These are phyloP conservation scores for Actias luna DNA, from an alignment of 2,888 invertebrate genomes.

Conservation along the genomic window DNA sequence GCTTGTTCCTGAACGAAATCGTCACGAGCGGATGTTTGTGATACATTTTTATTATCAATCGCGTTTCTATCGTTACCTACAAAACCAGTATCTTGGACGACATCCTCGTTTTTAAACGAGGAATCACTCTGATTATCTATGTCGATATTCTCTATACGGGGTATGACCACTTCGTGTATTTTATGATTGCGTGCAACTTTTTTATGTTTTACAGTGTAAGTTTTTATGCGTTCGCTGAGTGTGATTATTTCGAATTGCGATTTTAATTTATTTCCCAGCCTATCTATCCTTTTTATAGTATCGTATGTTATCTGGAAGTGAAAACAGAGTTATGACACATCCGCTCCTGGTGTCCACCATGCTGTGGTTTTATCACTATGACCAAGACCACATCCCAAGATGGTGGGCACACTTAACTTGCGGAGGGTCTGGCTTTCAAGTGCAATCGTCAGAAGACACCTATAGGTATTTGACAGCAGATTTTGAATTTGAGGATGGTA, in stretches of 20 bases:
- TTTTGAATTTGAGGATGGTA: too few relatives aligned
- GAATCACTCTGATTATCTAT: constrained; percentile 24
- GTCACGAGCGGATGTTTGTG: constrained; percentile 3
- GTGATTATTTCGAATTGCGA: constrained; percentile 41
- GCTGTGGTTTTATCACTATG: too few relatives aligned
- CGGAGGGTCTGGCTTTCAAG: too few relatives aligned
- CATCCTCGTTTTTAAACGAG: constrained; percentile 21
- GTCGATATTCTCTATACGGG: constrained; percentile 23
- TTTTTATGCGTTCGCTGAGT: constrained; percentile 37
- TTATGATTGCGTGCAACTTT: constrained; percentile 21
- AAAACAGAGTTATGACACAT: constrained; percentile 1
- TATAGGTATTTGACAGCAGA: too few relatives aligned
- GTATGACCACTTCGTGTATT: constrained; percentile 19
- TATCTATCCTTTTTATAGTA: constrained; percentile 45
- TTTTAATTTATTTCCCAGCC: constrained; percentile 36
- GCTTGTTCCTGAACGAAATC: constrained; percentile 23
- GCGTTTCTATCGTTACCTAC: constrained; percentile 19
- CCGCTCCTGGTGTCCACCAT: too few relatives aligned
- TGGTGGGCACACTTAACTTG: too few relatives aligned
- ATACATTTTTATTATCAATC: constrained; percentile 16
- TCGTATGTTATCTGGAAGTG: constrained; percentile 41
- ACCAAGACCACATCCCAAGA: too few relatives aligned
- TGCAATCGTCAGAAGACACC: too few relatives aligned
- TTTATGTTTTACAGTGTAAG: constrained; percentile 35
- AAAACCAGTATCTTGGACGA: background rate